Evolutionary conservation across 2,888 invertebrate genomes (phyloP), one percentile per base, ranked within the genome.

Genomic region (Notodonta ziczac): DNA sequence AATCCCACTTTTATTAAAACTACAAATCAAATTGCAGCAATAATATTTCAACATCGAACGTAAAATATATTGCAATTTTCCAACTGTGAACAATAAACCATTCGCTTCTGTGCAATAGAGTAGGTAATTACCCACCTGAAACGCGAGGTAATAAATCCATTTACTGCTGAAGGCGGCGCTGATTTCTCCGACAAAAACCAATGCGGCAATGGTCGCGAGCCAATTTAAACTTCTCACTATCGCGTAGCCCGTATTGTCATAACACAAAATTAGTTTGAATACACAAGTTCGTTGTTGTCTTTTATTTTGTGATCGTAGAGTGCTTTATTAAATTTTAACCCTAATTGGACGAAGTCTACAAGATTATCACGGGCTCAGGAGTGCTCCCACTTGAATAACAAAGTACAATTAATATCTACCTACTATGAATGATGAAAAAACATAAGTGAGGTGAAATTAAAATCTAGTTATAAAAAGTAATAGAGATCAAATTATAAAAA

Each of bases 101-200:
- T 87, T 80, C 78, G 75, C 73, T 78, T 73, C 69, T 63, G 76
- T 71, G 83, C 87, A 89, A 89, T 88, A 86, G 86, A 87, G 86
- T 87, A 24, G 24, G 1, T 24, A 90, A 90, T 90, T 85, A 85
- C 84, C 85, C 87, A 89, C 86, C 86, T 88, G 88, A 83, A 87
- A 83, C 82, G 80, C 78, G 78, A 66, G 79, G 87, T 84, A 86
- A 91, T 91, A 91, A 91, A 91, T 91, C 88, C 86, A 87, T 90
- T 91, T 88, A 90, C 78, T 80, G 73, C 74, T 90, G 90, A 90
- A 90, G 86, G 85, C 83, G 81, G 82, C 76, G 81, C 82, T 90
- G 90, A 91, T 90, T 90, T 82, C 84, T 83, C 84, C 75, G 76
- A 87, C 89, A 88, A 89, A 87, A 88, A 86, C 87, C 82, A 76